These are phyloP conservation scores for Apoderus coryli DNA, from an alignment of 2,888 invertebrate genomes.

Conservation along the genomic window DNA sequence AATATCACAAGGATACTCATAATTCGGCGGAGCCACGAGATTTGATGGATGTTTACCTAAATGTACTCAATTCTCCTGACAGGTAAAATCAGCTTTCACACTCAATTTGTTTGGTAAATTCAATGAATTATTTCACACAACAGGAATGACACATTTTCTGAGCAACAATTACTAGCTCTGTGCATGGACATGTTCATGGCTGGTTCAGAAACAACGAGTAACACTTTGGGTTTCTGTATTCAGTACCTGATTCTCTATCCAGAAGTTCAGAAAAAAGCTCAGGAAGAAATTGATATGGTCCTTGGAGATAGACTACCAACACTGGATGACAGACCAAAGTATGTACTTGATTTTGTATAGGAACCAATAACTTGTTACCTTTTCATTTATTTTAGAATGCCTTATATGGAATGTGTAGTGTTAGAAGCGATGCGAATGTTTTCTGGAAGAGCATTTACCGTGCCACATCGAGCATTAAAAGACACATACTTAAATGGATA, in stretches of 20 bases:
- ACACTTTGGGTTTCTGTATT: conserved; percentile 63
- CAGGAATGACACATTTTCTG: conserved; percentile 40
- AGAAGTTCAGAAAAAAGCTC: conserved; percentile 58
- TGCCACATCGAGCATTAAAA: conserved; percentile 63
- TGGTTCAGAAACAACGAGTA: conserved; percentile 74
- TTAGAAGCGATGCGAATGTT: conserved; percentile 68
- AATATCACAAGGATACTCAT: conserved; percentile 51
- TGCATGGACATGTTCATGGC: conserved; percentile 80
- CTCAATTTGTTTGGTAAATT: too few relatives aligned
- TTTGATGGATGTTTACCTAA: conserved; percentile 69
- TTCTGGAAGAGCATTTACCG: conserved; percentile 61
- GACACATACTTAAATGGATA: conserved; percentile 60
- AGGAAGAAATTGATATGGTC: conserved; percentile 61
- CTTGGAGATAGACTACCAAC: conserved; percentile 56
- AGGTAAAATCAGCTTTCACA: too few relatives aligned
- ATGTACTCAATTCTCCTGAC: conserved; percentile 46
- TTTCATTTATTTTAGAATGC: conserved; percentile 43
- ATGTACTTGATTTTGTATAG: conserved; percentile 28
- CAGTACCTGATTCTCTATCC: conserved; percentile 57
- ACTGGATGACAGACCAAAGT: conserved; percentile 57
- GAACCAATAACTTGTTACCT: conserved; percentile 1
- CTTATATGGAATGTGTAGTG: conserved; percentile 65
- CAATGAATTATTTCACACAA: too few relatives aligned
- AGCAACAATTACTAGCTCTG: conserved; percentile 62
- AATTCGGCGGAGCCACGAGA: conserved; percentile 51